Percentiles rank a stretch among this genome's conserved stretches.
These are phyloP conservation scores for Physocephala rufipes DNA, from an alignment of 2,888 invertebrate genomes.

Conservation along the genomic window DNA sequence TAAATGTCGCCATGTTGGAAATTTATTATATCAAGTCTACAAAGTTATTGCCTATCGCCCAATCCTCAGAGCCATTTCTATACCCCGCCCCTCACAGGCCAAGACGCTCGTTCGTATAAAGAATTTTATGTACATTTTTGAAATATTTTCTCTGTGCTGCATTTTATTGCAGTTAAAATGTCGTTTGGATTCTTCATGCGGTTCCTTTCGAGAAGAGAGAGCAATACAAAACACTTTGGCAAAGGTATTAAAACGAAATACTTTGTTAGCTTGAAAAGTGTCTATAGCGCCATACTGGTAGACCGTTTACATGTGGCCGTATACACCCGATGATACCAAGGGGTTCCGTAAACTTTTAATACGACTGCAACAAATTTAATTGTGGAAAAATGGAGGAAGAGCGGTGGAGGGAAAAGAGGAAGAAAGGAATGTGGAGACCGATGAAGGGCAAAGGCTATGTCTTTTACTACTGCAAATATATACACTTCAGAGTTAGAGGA, in stretches of 20 bases:
- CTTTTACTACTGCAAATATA: no score
- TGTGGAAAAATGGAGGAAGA: no score
- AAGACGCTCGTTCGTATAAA: slow-evolving; percentile 7
- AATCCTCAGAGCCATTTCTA: not conserved
- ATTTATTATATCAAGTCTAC: slow-evolving; percentile 32
- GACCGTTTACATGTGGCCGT: no score
- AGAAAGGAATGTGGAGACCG: no score
- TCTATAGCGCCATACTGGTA: not conserved
- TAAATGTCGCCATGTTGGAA: slow-evolving; percentile 30
- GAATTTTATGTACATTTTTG: slow-evolving; percentile 26
- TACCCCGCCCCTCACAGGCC: not conserved
- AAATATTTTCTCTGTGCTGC: slow-evolving; percentile 9
- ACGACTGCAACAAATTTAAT: no score
- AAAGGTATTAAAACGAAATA: slow-evolving; percentile 17
- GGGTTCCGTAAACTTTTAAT: no score
- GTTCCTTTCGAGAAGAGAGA: not conserved
- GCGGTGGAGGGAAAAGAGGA: no score
- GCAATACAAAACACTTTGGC: slow-evolving; percentile 9
- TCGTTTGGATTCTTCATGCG: slow-evolving; percentile 3
- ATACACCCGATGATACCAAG: no score
- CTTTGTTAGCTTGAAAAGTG: not conserved
- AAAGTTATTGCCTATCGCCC: slow-evolving; percentile 32
- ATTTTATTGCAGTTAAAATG: slow-evolving; percentile 22
- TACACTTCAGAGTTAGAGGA: no score
- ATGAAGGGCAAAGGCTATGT: no score